Base-by-base conservation (phyloP, 2,888 invertebrate species). In the Drosophila niveifrons region DNA sequence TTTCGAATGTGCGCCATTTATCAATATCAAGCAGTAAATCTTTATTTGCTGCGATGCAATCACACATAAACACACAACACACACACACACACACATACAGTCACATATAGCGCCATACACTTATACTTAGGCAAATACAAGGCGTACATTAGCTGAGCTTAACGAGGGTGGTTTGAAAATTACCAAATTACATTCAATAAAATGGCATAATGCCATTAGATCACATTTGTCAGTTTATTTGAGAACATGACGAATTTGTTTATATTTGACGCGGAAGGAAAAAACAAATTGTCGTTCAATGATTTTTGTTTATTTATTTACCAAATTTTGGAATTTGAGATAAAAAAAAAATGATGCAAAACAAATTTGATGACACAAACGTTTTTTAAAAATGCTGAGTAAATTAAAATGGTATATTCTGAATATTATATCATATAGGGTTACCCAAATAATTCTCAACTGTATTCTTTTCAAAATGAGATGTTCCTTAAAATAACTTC, bases 11-110 rank as follows among this genome's bases (percentile, higher is more conserved):
- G 48, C 58, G 56, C 55, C 57, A 69, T 71, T 65, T 66, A 59
- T 65, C 78, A 74, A 69, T 67, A 74, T 72, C 69, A 59, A 46
- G 57, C 44, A 28, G 44, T 47, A 63, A 77, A 80, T 80, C 77
- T 76, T 80, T 66, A 67, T 61, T 46, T 57, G 56, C 46, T 52
- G 17, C 17, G 34, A 15, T 61, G 41, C 56, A 56, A 36, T 17
- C 53, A 18, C 29, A 41, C 48, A n/a, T n/a, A 13, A 13, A 51
- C 13, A 39, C 41, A 64, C 34, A 9, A 64, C 34, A 9, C 31
- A 31, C n/a, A 51, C 15, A 50, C 4, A 41, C 6, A 34, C 9
- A 55, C 31, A 58, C 15, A 43, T 6, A 23, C 23, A 23, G 23
- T 23, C 62, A 66, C 15, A 15, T n/a, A 46, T 39, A 41, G 15